Percentiles rank a stretch among this genome's conserved stretches.
Evolutionary conservation across 2,113 vertebrate genomes (phyloP).

Genomic region (Naja naja): DNA sequence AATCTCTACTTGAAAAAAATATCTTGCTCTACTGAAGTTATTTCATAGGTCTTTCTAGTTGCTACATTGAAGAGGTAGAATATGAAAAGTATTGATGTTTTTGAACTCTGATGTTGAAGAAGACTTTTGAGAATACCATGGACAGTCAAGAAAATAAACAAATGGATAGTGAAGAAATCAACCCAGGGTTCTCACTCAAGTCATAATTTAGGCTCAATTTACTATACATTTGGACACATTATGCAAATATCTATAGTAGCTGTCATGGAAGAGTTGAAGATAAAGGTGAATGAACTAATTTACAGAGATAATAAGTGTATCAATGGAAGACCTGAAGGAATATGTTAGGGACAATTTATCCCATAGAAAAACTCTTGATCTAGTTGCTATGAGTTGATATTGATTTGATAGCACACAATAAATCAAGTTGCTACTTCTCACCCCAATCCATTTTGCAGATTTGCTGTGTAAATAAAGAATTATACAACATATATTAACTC

Average conservation of each 20-base stretch:
- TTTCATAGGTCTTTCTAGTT: background rate
- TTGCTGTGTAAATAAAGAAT: background rate
- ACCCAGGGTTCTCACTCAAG: background rate
- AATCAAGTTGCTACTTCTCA: background rate
- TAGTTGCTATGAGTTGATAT: background rate
- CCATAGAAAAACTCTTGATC: background rate
- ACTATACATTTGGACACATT: background rate
- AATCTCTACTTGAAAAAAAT: background rate
- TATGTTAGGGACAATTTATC: background rate
- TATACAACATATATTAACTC: background rate
- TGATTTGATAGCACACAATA: background rate
- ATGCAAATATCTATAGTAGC: background rate
- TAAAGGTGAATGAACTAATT: background rate
- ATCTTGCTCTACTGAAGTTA: background rate
- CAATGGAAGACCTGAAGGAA: background rate
- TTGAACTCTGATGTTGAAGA: background rate
- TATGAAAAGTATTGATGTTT: background rate
- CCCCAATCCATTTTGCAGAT: background rate
- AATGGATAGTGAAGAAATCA: background rate
- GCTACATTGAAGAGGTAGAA: background rate
- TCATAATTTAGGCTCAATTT: background rate
- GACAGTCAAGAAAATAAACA: background rate
- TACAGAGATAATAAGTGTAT: background rate
- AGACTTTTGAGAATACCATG: background rate
- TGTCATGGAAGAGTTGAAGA: background rate